These are phyloP conservation scores for Malthinus flaveolus DNA, from an alignment of 2,888 invertebrate species.

Conservation along the genomic window DNA sequence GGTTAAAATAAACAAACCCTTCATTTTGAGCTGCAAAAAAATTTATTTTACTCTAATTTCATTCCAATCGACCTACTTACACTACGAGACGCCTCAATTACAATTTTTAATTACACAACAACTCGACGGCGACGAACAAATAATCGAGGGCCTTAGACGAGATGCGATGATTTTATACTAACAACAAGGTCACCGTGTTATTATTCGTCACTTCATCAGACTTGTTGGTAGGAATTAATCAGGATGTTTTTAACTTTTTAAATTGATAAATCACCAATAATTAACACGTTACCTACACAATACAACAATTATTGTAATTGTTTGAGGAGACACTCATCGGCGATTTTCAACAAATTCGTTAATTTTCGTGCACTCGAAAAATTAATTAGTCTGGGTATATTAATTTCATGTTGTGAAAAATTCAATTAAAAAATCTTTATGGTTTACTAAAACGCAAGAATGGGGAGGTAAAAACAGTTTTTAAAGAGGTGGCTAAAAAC, in stretches of 20 bases:
- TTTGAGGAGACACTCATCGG: no score
- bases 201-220: slow-evolving; percentile 1
- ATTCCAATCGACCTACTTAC: not conserved
- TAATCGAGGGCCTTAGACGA: not conserved
- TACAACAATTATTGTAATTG: no score
- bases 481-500: no score
- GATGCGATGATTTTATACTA: not conserved
- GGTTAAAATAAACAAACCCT: not conserved
- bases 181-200: not conserved
- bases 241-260: not conserved
- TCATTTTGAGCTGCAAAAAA: not conserved
- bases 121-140: not conserved
- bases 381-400: no score
- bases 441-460: no score
- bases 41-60: not conserved
- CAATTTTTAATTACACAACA: not conserved
- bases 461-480: no score
- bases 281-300: not conserved
- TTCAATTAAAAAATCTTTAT: no score
- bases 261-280: not conserved
- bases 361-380: no score
- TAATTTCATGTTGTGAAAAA: no score
- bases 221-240: not conserved
- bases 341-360: no score
- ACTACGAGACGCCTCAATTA: no score